phyloP scores from a whole-genome alignment of 2,797 vertebrate species.

The Ctenosaura bakeri region DNA sequence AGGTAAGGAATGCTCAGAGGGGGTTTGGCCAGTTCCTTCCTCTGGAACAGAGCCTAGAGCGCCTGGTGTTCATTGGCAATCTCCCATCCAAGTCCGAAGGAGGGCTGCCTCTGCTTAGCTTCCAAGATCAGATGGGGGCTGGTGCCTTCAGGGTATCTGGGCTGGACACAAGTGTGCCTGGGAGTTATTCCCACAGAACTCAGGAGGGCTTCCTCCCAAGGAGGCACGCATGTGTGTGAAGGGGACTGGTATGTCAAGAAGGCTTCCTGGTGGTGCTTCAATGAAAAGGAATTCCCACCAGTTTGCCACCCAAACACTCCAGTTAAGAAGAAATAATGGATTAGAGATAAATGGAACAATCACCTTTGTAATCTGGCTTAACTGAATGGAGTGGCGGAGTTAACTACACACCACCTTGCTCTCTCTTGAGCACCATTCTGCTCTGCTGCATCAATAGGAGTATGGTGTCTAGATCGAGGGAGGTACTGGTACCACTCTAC shows the following conservation, averaged over 20 bases:
- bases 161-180: neutral
- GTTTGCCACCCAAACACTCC: neutral
- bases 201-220: neutral
- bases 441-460: neutral
- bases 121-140: too few relatives aligned
- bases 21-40: too few relatives aligned
- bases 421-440: neutral
- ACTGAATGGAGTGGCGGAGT: neutral
- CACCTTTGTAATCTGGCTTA: neutral
- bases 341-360: neutral
- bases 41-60: too few relatives aligned
- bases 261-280: neutral
- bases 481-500: too few relatives aligned
- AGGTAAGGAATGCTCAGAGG: too few relatives aligned
- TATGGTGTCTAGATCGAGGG: too few relatives aligned
- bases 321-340: neutral
- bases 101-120: too few relatives aligned
- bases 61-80: too few relatives aligned
- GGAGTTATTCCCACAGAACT: neutral
- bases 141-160: too few relatives aligned
- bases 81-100: too few relatives aligned
- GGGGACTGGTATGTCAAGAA: neutral
- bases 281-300: too few relatives aligned
- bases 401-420: neutral
- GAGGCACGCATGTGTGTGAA: neutral